These are phyloP conservation scores for Notechis scutatus DNA, from an alignment of 2,113 vertebrate genomes.

Conservation along the genomic window DNA sequence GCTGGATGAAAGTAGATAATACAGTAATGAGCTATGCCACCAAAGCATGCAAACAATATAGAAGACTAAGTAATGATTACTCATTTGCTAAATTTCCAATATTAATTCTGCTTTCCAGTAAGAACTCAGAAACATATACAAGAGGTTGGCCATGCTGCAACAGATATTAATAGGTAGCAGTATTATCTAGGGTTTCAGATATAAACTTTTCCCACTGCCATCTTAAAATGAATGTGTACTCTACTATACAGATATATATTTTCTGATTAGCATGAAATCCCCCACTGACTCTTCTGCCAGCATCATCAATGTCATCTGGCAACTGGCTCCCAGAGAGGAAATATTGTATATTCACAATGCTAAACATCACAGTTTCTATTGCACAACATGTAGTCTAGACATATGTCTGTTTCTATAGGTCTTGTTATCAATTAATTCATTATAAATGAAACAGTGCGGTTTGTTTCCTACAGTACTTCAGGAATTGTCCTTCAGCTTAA, in stretches of 20 bases:
- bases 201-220: neutral
- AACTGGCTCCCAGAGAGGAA: neutral
- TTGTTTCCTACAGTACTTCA: neutral
- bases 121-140: neutral
- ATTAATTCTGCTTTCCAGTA: neutral
- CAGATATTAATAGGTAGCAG: neutral
- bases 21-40: neutral
- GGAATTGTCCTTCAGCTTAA: neutral
- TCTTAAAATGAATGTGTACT: neutral
- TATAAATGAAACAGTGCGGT: neutral
- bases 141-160: too few relatives aligned
- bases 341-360: neutral
- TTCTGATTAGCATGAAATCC: neutral
- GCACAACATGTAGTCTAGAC: neutral
- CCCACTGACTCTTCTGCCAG: neutral
- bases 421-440: neutral
- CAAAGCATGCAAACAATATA: neutral
- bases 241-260: neutral
- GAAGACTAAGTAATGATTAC: neutral
- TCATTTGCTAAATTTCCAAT: neutral
- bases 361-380: neutral
- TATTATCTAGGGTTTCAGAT: neutral
- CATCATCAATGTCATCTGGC: neutral
- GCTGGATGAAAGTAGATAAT: neutral
- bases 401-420: neutral